Base-by-base conservation (phyloP, 2,888 invertebrate species). In the Nysson spinosus region DNA sequence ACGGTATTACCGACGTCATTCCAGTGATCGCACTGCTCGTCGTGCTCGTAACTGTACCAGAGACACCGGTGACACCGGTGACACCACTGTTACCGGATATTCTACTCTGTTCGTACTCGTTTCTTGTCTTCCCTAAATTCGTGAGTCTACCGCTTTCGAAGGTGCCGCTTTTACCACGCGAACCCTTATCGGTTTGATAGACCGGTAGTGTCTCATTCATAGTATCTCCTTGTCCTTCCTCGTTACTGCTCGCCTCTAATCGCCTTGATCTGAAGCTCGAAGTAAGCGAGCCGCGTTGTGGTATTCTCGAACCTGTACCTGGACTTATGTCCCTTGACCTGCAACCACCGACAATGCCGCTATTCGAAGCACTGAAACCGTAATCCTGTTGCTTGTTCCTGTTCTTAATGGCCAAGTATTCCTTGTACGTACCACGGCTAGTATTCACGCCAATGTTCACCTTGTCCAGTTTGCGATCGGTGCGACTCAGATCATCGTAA, bases 401-500 rank as follows among this genome's bases (percentile, higher is more conserved):
- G 47, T 28, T 77, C 44, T 67, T 78, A 11, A 69, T 43, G 0
- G 78, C 77, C 0, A 80, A 61, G 11, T 81, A 81, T 46, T 81
- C 79, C 26, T 77, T 82, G 68, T 82, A 83, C 0, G 80, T 76
- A 7, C 78, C 78, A n/a, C 78, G 66, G 17, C 72, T 77, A 0
- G 78, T 72, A 46, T 74, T 79, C 5, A 76, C 75, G 3, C 63
- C 78, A 11, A 78, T 64, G 37, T 75, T 83, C 3, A 74, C 69
- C 51, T 74, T 77, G 19, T 76, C 74, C 17, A 52, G 44, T 14
- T 62, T 75, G 4, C 68, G 70, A 3, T 79, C 80, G 20, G 37
- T 11, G 5, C 75, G 78, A 26, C 77, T 82, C 1, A 83, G 69
- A 24, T 83, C 81, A 57, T 84, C 83, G 69, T 81, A 84, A 34